A percentile compares a stretch with the other conserved stretches of the same genome.
phyloP scores from a whole-genome alignment of 2,113 vertebrate genomes.

The Oxygymnocypris stewartii region DNA sequence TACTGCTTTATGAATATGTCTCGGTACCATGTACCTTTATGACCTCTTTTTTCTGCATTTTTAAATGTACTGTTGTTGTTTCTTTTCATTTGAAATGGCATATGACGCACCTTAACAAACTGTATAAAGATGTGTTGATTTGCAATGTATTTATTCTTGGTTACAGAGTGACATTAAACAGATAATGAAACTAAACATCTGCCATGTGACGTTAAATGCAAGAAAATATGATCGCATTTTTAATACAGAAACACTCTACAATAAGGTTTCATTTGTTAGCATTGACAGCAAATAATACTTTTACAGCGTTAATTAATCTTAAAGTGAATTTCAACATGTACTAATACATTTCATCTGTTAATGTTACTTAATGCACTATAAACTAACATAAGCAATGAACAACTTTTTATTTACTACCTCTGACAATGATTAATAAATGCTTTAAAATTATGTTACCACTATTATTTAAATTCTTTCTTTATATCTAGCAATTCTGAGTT shows the following conservation, averaged over 20 bases:
- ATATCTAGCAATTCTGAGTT: no score
- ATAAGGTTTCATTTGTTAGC: background rate
- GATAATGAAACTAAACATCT: constrained; percentile 15
- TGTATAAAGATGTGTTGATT: constrained; percentile 12
- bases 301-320: no score
- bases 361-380: background rate
- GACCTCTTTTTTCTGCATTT: constrained; percentile 5
- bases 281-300: background rate
- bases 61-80: constrained; percentile 20
- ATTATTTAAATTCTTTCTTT: no score
- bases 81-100: constrained; percentile 12
- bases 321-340: background rate
- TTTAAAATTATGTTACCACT: background rate
- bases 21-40: constrained; percentile 46
- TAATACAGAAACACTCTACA: background rate
- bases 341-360: background rate
- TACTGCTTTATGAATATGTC: constrained; percentile 17
- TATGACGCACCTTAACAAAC: constrained; percentile 47
- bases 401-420: background rate
- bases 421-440: background rate
- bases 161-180: constrained; percentile 42
- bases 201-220: background rate
- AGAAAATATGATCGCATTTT: background rate
- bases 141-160: constrained; percentile 44
- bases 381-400: background rate